phyloP scores from a whole-genome alignment of 1,140 invertebrate genomes.

The Riptortus pedestris region DNA sequence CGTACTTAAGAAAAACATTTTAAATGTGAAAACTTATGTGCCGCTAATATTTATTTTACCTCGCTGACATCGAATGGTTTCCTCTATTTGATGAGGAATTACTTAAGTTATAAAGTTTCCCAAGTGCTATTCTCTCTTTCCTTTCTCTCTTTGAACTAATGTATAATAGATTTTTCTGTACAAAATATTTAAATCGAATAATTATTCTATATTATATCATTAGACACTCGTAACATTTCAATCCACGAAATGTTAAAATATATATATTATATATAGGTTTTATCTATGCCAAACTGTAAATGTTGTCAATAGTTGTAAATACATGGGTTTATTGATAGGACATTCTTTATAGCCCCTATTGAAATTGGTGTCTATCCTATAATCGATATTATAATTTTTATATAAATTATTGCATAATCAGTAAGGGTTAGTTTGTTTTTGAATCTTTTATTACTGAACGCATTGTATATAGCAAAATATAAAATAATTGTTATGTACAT shows the following conservation, averaged over 20 bases:
- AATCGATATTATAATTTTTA: slow-evolving; percentile 13
- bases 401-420: slow-evolving; percentile 4
- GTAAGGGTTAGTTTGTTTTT: slow-evolving; percentile 3
- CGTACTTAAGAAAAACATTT: slow-evolving; percentile 4
- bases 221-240: slow-evolving; percentile 11
- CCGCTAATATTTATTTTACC: slow-evolving; percentile 7
- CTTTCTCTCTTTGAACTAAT: slow-evolving; percentile 5
- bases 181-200: slow-evolving; percentile 5
- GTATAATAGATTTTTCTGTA: slow-evolving; percentile 6
- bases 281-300: slow-evolving; percentile 14
- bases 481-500: slow-evolving; percentile 17
- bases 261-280: slow-evolving; percentile 15
- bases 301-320: slow-evolving; percentile 23
- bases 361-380: slow-evolving; percentile 8
- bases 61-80: slow-evolving; percentile 9
- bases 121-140: slow-evolving; percentile 14
- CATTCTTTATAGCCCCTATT: slow-evolving; percentile 1
- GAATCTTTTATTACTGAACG: slow-evolving; percentile 5
- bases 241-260: slow-evolving; percentile 10
- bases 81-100: background rate
- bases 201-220: background rate
- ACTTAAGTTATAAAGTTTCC: slow-evolving; percentile 7
- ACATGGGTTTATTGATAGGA: background rate
- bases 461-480: slow-evolving; percentile 1
- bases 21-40: background rate